These are phyloP conservation scores for Leucoraja ocellata DNA, from an alignment of 2,797 vertebrate species.

Conservation along the genomic window DNA sequence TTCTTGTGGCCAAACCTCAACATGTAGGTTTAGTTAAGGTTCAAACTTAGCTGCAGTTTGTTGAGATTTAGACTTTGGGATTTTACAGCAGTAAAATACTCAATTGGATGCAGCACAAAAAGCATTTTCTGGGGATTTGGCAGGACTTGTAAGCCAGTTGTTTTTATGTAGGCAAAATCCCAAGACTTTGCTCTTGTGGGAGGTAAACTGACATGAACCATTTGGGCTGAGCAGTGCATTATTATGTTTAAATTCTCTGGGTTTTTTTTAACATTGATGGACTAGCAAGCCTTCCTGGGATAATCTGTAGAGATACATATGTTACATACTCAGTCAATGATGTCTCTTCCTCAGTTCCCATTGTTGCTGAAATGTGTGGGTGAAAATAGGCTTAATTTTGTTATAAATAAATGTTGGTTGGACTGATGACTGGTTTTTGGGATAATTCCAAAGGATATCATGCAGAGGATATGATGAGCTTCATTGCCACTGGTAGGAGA, in stretches of 20 bases:
- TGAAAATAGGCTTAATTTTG: neutral
- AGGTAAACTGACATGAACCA: neutral
- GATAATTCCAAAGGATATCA: too few species aligned
- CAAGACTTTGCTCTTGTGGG: neutral
- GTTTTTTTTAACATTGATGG: neutral
- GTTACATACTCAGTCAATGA: neutral
- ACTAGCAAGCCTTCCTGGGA: neutral
- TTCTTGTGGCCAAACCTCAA: neutral
- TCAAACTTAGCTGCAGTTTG: neutral
- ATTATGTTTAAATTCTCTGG: neutral
- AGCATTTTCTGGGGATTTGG: neutral
- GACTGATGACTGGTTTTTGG: neutral
- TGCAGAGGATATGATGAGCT: neutral
- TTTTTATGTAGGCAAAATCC: neutral
- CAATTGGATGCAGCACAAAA: neutral
- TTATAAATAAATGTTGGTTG: neutral
- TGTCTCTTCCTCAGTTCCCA: neutral
- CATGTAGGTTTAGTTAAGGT: neutral
- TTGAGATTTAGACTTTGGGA: neutral
- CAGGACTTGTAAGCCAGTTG: neutral
- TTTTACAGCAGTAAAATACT: neutral
- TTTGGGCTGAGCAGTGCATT: neutral
- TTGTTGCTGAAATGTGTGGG: neutral
- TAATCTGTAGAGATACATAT: neutral
- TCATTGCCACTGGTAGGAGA: neutral